Conservation (phyloP, 2,888 invertebrate species). For the Hypomecis punctinalis region DNA sequence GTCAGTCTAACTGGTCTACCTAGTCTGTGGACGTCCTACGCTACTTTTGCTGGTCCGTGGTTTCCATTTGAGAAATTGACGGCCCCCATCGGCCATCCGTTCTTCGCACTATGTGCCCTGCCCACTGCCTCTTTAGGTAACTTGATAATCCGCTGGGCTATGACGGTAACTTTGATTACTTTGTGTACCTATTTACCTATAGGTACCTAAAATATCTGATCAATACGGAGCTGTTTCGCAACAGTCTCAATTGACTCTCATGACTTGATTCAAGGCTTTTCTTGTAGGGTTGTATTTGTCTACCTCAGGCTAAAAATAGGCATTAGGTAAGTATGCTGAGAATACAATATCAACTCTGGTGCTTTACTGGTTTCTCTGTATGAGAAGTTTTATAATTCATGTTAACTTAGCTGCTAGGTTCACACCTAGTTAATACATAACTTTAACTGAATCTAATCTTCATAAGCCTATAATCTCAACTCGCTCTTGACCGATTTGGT, state of each 20-base stretch:
- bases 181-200: neutral
- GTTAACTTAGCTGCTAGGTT: neutral
- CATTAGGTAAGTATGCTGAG: neutral
- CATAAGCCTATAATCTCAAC: too few species aligned
- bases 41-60: too few species aligned
- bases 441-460: too few species aligned
- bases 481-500: too few species aligned
- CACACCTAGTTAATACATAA: too few species aligned
- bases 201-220: neutral
- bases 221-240: conserved; percentile 12
- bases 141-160: too few species aligned
- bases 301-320: conserved; percentile 9
- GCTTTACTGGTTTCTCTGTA: conserved; percentile 2
- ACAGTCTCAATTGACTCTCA: conserved; percentile 5
- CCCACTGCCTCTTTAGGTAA: too few species aligned
- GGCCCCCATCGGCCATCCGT: too few species aligned
- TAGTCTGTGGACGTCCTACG: too few species aligned
- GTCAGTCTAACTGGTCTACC: too few species aligned
- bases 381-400: neutral
- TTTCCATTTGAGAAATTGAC: too few species aligned
- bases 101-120: too few species aligned
- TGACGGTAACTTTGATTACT: neutral
- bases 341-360: neutral
- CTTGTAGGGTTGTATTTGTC: conserved; percentile 12
- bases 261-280: conserved; percentile 15